Conservation (phyloP, 2,113 vertebrate genomes). For the Desmodus rotundus region DNA sequence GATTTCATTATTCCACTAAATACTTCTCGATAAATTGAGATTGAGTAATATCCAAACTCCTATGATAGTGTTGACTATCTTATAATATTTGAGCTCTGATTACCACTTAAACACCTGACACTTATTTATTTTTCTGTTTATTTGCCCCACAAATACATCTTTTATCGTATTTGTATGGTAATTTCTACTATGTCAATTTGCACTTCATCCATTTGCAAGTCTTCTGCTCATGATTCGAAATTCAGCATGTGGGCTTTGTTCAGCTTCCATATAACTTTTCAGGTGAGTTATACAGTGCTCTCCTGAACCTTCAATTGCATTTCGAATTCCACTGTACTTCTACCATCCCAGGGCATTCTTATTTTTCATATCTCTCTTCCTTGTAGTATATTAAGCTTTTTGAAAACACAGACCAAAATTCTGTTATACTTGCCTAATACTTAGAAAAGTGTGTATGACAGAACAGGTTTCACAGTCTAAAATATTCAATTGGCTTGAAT, state of each 20-base stretch:
- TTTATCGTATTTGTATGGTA: background rate
- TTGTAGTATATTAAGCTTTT: background rate
- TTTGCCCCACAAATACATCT: background rate
- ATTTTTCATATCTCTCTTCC: background rate
- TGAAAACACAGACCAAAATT: background rate
- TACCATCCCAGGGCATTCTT: background rate
- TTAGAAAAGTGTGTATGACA: background rate
- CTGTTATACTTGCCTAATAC: background rate
- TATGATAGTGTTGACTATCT: background rate
- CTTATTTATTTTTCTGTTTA: background rate
- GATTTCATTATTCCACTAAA: background rate
- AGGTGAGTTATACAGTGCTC: background rate
- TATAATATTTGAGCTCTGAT: background rate
- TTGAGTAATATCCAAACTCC: background rate
- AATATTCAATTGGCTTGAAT: background rate
- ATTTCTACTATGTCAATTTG: background rate
- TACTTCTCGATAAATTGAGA: background rate
- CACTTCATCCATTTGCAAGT: background rate
- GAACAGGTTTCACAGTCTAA: background rate
- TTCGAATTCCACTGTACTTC: background rate
- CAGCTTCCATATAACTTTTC: background rate
- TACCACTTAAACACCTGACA: background rate
- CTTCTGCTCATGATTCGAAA: background rate
- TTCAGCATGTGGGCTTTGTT: background rate
- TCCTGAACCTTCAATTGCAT: background rate